phyloP scores from a whole-genome alignment of 2,888 invertebrate species.

The Bimastos eiseni region DNA sequence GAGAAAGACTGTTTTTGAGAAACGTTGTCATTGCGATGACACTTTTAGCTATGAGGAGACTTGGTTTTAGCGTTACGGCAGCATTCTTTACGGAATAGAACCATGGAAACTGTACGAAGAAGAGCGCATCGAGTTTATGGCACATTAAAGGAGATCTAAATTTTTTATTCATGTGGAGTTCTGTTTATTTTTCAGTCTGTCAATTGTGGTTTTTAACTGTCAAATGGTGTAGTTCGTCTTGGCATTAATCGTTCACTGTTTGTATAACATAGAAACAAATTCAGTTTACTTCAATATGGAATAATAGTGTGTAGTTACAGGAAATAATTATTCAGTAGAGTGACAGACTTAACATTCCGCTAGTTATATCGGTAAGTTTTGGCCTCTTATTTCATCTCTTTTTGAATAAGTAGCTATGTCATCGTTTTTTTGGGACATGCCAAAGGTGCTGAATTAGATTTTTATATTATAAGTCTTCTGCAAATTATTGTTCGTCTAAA shows the following conservation, averaged over 20 bases:
- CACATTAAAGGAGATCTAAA: conserved; percentile 1
- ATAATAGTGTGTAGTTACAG: no score
- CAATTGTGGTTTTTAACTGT: background rate
- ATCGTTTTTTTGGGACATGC: no score
- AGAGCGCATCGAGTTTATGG: background rate
- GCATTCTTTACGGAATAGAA: background rate
- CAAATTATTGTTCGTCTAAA: no score
- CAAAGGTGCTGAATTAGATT: no score
- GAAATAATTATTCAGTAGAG: background rate
- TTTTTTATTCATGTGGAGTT: background rate
- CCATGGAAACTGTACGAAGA: background rate
- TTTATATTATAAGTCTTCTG: no score
- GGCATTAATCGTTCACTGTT: background rate
- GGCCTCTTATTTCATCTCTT: no score
- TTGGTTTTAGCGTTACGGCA: background rate
- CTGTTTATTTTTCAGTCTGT: background rate
- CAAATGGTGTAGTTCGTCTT: background rate
- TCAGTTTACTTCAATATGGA: no score
- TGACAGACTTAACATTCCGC: background rate
- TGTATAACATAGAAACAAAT: no score
- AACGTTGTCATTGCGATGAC: background rate
- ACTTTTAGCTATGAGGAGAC: background rate
- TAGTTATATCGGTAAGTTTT: no score
- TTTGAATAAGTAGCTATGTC: no score
- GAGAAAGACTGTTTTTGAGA: background rate